A percentile compares a stretch with the other conserved stretches of the same genome.
These are phyloP conservation scores for Botia kubotai DNA, from an alignment of 2,797 vertebrate genomes.

Conservation along the genomic window DNA sequence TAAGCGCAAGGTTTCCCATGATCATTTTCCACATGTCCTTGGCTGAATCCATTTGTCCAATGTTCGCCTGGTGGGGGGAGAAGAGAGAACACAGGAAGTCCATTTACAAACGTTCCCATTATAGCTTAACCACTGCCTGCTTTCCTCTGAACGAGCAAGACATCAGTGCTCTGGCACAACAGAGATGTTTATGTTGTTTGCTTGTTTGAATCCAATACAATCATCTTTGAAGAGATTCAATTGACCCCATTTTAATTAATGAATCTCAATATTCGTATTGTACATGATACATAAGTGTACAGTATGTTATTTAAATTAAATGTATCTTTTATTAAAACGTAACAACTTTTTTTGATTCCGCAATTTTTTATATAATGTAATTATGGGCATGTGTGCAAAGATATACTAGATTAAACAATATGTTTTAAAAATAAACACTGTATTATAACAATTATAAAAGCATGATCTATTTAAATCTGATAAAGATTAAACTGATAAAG, in stretches of 20 bases:
- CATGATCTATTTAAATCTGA: background rate
- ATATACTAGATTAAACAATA: background rate
- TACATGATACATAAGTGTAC: background rate
- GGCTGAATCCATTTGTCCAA: constrained; percentile 94
- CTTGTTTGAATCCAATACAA: too few species aligned
- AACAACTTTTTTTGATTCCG: background rate
- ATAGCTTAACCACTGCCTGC: constrained; percentile 12
- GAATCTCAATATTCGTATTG: background rate
- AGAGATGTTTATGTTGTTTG: too few species aligned
- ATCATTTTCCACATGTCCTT: constrained; percentile 98
- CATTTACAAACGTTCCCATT: constrained; percentile 37
- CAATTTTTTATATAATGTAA: background rate
- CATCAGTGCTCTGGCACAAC: background rate
- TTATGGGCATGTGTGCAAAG: background rate
- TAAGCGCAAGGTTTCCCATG: constrained; percentile 95
- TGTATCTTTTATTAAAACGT: background rate
- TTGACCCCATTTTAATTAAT: background rate
- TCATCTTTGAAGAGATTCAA: background rate
- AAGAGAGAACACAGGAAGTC: constrained; percentile 52
- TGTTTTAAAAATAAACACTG: too few species aligned
- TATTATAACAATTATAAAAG: background rate
- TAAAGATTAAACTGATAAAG: constrained; percentile 5
- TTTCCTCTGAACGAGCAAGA: background rate
- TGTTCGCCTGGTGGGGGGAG: constrained; percentile 85
- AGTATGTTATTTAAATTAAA: too few species aligned